Base-by-base conservation (phyloP, 2,113 vertebrate genomes). In the Glaucidium brasilianum region DNA sequence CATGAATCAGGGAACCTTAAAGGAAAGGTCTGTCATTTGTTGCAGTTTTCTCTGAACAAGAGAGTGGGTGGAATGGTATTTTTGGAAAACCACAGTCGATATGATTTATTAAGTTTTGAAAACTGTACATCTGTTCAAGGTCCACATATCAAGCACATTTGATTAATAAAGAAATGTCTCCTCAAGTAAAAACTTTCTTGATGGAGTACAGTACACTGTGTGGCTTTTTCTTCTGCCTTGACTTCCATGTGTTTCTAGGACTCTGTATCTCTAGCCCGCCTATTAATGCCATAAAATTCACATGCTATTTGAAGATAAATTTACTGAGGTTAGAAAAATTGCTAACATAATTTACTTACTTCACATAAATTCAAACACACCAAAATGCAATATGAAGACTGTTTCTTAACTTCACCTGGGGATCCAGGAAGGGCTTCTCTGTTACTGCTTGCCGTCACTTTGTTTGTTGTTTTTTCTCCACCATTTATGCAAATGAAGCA, bases 31-130 rank as follows among this genome's bases (percentile, higher is more conserved):
- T 91, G 66, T 75, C 43, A 53, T 91, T 84, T 85, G 37, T 60
- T 90, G n/a, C 60, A 84, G 43, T 67, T 23, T 78, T 92, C 59
- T 74, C 68, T 87, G 73, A 91, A 60, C 23, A 87, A 26, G 11
- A 68, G 3, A 90, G 43, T 39, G 49, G 21, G 68, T 68, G 60
- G 64, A 87, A 79, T 16, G 60, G 21, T 39, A 60, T 71, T 92
- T 94, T 55, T 78, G 7, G 83, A 86, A 92, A 92, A 25, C 55
- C 63, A 94, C 12, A 50, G 14, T 32, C 64, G 59, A 5, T 45
- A 67, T 49, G 62, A 87, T 88, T 95, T 87, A 95, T 94, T 89
- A 68, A 15, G 16, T 52, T 87, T 89, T 91, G 47, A 91, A 94
- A 94, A 90, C 77, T n/a, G 16, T 85, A 55, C 64, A 82, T 91